These are phyloP conservation scores for Catocala nupta DNA, from an alignment of 2,888 invertebrate genomes.

Conservation along the genomic window DNA sequence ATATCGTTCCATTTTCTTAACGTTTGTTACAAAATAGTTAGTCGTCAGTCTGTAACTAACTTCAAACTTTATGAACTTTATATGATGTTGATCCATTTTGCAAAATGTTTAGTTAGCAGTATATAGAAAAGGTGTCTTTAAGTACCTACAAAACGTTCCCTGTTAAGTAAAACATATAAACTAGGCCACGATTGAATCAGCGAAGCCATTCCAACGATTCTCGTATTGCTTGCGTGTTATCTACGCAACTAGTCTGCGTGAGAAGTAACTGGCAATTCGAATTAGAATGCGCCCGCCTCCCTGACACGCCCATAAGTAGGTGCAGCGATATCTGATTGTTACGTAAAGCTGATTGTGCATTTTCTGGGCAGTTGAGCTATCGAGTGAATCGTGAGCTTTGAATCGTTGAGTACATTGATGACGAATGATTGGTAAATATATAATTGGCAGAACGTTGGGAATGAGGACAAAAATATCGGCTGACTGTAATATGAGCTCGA, in stretches of 20 bases:
- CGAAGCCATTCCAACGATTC: slow-evolving; percentile 18
- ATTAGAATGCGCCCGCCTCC: slow-evolving; percentile 80
- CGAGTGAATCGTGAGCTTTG: slow-evolving; percentile 23
- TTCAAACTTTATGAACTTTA: no score
- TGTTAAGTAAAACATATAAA: slow-evolving; percentile 18
- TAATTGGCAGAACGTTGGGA: no score
- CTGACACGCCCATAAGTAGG: slow-evolving; percentile 73
- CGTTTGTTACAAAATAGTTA: no score
- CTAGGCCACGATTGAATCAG: slow-evolving; percentile 41
- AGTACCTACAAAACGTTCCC: not conserved
- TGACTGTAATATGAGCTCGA: no score
- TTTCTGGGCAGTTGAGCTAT: slow-evolving; percentile 58
- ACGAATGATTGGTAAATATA: no score
- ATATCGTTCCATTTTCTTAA: no score
- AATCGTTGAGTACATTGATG: not conserved
- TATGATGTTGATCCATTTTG: no score
- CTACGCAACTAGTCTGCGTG: slow-evolving; percentile 75
- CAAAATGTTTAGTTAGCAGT: no score
- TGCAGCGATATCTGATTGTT: slow-evolving; percentile 76
- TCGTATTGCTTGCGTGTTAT: slow-evolving; percentile 41
- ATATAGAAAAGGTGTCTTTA: no score
- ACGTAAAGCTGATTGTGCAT: slow-evolving; percentile 73
- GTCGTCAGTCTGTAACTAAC: no score
- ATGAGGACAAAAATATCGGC: no score
- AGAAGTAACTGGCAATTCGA: slow-evolving; percentile 77